These are phyloP conservation scores for Pongo pygmaeus DNA, from an alignment of 2,113 vertebrate species.

Conservation along the genomic window DNA sequence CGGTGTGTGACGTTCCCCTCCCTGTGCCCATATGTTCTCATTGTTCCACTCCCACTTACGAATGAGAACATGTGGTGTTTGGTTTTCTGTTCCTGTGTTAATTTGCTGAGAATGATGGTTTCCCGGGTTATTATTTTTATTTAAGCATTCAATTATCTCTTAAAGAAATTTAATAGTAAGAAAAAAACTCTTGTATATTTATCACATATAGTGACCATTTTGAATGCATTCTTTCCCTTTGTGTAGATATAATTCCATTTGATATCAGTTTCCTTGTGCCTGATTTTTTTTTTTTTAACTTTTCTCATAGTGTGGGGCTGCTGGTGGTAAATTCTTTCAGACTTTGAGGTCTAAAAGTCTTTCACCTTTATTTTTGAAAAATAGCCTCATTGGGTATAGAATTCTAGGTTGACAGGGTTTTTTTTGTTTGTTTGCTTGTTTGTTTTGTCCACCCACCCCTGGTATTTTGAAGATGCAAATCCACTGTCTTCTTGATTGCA, in stretches of 20 bases:
- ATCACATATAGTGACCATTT: background rate
- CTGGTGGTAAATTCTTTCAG: background rate
- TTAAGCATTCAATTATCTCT: background rate
- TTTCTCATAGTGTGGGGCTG: background rate
- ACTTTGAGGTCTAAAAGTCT: background rate
- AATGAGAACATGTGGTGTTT: too few species aligned
- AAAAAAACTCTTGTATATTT: background rate
- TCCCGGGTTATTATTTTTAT: too few species aligned
- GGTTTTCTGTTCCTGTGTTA: too few species aligned
- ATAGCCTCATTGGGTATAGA: background rate
- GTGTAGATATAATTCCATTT: background rate
- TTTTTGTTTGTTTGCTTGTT: background rate
- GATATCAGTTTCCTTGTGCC: background rate
- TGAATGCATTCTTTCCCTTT: background rate
- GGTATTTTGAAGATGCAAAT: background rate
- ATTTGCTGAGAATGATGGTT: too few species aligned
- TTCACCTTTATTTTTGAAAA: background rate
- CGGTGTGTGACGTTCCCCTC: too few species aligned
- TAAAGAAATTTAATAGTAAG: background rate
- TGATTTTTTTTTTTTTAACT: background rate
- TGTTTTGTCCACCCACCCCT: background rate
- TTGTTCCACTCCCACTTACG: too few species aligned
- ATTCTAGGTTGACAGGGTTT: background rate
- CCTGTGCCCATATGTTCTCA: too few species aligned
- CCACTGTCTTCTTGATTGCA: background rate